These are phyloP conservation scores for Fundulus diaphanus DNA, from an alignment of 2,797 vertebrate genomes.

Conservation along the genomic window DNA sequence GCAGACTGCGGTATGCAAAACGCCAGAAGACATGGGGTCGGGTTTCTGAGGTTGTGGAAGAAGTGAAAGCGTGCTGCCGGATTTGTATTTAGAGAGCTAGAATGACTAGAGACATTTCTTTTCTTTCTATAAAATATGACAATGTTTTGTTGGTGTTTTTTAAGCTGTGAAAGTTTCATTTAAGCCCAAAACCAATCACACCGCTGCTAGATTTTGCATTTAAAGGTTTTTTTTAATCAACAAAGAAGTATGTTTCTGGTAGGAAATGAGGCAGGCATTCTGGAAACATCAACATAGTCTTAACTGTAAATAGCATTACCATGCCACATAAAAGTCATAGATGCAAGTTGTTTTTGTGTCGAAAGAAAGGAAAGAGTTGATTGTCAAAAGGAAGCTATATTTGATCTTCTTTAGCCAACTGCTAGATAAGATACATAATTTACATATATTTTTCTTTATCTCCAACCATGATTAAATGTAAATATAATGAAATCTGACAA, in stretches of 20 bases:
- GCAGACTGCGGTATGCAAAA: conserved; percentile 78
- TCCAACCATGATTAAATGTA: background rate
- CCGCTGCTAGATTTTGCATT: no score
- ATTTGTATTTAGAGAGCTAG: background rate
- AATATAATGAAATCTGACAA: background rate
- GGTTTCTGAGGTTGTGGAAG: conserved; percentile 5
- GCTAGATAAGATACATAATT: background rate
- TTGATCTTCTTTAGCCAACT: background rate
- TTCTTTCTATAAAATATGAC: background rate
- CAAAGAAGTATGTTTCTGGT: no score
- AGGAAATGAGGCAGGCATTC: no score
- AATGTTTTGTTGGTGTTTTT: no score
- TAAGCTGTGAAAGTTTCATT: no score
- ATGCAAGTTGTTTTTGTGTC: background rate
- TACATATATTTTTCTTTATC: background rate
- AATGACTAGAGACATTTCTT: background rate
- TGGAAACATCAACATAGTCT: background rate
- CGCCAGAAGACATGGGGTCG: background rate
- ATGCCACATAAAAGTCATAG: background rate
- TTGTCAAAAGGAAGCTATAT: background rate
- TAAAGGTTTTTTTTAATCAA: no score
- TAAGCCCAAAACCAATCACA: no score
- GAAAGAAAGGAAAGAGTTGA: background rate
- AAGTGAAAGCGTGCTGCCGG: background rate
- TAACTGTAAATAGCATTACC: background rate